Conservation (phyloP, 2,888 invertebrate species). For the Stenchaetothrips biformis region DNA sequence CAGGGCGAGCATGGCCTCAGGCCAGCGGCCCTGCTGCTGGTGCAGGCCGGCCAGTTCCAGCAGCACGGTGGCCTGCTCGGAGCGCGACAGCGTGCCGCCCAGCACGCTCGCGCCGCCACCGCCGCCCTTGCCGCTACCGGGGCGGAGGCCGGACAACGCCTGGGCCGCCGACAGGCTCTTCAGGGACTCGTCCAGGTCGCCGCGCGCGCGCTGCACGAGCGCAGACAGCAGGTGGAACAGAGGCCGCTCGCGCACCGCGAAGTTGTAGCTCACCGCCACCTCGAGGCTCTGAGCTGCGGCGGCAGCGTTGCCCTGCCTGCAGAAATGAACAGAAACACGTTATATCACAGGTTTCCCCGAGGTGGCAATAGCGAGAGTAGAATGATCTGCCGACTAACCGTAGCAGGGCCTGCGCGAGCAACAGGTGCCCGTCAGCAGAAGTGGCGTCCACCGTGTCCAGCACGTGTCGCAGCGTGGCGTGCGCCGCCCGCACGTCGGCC, state of each 20-base stretch:
- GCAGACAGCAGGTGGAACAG: constrained; percentile 85
- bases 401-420: constrained; percentile 72
- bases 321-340: constrained; percentile 30
- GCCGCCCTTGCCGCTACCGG: constrained; percentile 17
- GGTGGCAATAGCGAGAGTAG: not conserved
- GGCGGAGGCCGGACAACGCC: constrained; percentile 18
- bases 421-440: constrained; percentile 74
- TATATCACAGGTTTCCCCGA: not conserved
- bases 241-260: constrained; percentile 85
- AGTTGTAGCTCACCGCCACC: constrained; percentile 85
- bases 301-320: constrained; percentile 56
- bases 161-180: constrained; percentile 68
- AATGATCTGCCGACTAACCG: not conserved
- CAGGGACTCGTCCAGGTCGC: constrained; percentile 65
- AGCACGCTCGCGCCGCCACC: constrained; percentile 35
- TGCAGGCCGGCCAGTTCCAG: constrained; percentile 79
- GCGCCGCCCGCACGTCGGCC: constrained; percentile 42
- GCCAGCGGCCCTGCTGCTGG: constrained; percentile 60
- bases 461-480: constrained; percentile 41
- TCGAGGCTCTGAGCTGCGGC: constrained; percentile 83
- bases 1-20: constrained; percentile 76
- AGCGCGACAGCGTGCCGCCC: constrained; percentile 51
- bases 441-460: constrained; percentile 66
- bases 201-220: constrained; percentile 70
- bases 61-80: constrained; percentile 81